Percentiles rank a stretch among this genome's conserved stretches.
Conservation (phyloP, 2,888 invertebrate genomes). For the Leptinotarsa juncta region DNA sequence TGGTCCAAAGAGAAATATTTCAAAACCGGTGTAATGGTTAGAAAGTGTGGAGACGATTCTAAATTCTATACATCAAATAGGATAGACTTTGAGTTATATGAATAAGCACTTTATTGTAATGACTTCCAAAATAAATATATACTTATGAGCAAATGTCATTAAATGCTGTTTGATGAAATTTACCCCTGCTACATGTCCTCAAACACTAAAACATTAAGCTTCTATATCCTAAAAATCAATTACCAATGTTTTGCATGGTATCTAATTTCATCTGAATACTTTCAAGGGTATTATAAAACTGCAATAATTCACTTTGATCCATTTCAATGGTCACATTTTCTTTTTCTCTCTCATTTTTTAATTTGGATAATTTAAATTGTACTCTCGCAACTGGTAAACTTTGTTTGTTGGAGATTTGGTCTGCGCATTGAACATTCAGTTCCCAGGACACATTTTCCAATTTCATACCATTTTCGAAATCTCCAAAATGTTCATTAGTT, state of each 20-base stretch:
- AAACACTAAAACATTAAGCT: not conserved
- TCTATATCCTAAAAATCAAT: conserved; percentile 16
- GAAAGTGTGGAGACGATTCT: conserved; percentile 79
- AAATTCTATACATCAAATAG: conserved; percentile 87
- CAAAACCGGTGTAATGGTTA: conserved; percentile 85
- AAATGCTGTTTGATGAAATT: too few species aligned
- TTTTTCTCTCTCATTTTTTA: conserved; percentile 45
- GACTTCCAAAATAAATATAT: not conserved
- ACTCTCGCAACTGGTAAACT: conserved; percentile 66
- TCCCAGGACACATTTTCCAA: conserved; percentile 70
- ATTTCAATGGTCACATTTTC: conserved; percentile 68
- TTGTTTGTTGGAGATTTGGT: conserved; percentile 65
- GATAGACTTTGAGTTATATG: conserved; percentile 94
- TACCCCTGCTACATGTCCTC: too few species aligned
- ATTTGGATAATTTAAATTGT: conserved; percentile 64
- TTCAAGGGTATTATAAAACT: conserved; percentile 69
- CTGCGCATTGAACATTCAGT: conserved; percentile 68
- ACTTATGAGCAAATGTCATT: not conserved
- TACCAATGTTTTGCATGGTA: conserved; percentile 43
- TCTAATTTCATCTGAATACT: conserved; percentile 66
- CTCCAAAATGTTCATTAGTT: conserved; percentile 67
- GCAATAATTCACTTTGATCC: conserved; percentile 67
- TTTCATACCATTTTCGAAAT: conserved; percentile 66
- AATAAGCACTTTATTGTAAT: conserved; percentile 66
- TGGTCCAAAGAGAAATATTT: conserved; percentile 90